These are phyloP conservation scores for Colletes collaris DNA, from an alignment of 2,888 invertebrate species.

Conservation along the genomic window DNA sequence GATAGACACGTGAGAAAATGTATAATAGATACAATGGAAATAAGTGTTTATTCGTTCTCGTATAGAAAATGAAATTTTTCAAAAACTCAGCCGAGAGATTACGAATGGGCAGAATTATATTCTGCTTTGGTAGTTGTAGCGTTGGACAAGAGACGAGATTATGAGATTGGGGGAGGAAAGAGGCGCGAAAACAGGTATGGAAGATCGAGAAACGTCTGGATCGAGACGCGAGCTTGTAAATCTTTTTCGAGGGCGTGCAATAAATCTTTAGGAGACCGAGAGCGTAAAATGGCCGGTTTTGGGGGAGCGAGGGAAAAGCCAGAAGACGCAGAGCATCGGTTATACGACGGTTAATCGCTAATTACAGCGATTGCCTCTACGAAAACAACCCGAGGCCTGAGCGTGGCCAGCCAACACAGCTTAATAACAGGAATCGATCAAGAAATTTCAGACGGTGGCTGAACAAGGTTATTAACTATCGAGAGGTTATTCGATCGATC, in stretches of 20 bases:
- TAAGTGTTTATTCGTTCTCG: too few species aligned
- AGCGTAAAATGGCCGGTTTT: conserved; percentile 18
- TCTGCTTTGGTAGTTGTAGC: too few species aligned
- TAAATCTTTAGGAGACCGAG: conserved; percentile 42
- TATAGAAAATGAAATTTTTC: too few species aligned
- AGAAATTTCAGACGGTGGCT: conserved; percentile 75
- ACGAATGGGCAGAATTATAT: too few species aligned
- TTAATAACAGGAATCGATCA: conserved; percentile 75
- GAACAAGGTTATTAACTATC: conserved; percentile 77
- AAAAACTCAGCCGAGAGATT: too few species aligned
- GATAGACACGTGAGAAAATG: too few species aligned
- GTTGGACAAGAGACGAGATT: too few species aligned
- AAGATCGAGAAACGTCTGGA: too few species aligned
- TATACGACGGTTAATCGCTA: conserved; percentile 77
- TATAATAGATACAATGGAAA: too few species aligned
- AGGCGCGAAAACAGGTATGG: too few species aligned
- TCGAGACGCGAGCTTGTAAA: conserved; percentile 24
- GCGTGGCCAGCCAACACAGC: conserved; percentile 55
- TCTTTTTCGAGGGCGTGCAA: conserved; percentile 16
- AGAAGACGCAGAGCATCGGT: conserved; percentile 53
- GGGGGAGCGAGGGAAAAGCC: conserved; percentile 32
- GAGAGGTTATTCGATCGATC: conserved; percentile 66
- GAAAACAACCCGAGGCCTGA: conserved; percentile 74
- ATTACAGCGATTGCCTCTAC: conserved; percentile 76
- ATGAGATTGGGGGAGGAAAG: too few species aligned